A percentile compares a stretch with the other conserved stretches of the same genome.
Conservation (phyloP, 2,888 invertebrate species). For the Tromatobia lineatoria region DNA sequence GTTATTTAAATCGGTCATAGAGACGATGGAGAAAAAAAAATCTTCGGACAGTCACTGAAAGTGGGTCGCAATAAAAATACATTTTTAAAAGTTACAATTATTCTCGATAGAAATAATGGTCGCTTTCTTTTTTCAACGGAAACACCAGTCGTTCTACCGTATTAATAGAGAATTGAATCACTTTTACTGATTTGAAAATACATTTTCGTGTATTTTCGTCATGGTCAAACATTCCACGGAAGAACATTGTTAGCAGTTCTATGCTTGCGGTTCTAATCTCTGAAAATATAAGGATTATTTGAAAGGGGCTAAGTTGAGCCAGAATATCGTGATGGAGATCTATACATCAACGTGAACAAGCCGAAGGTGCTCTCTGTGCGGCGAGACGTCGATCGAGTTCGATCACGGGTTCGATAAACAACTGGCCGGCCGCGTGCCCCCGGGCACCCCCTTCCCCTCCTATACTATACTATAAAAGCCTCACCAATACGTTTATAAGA, state of each 20-base stretch:
- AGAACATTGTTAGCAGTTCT: neutral
- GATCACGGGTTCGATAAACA: slow-evolving; percentile 61
- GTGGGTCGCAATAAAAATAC: slow-evolving; percentile 49
- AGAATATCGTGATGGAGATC: neutral
- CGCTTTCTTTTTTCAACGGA: slow-evolving; percentile 40
- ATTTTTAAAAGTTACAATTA: neutral
- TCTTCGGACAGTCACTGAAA: slow-evolving; percentile 36
- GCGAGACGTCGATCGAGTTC: slow-evolving; percentile 48
- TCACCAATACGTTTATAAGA: slow-evolving; percentile 68
- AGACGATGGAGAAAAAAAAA: slow-evolving; percentile 49
- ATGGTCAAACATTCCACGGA: neutral
- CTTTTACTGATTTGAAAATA: slow-evolving; percentile 19
- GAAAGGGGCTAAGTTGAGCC: neutral
- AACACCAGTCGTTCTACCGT: slow-evolving; percentile 17
- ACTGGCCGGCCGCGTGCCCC: slow-evolving; percentile 40
- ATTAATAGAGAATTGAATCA: slow-evolving; percentile 53
- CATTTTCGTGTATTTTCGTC: slow-evolving; percentile 19
- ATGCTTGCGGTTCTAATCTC: neutral
- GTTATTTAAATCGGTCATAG: slow-evolving; percentile 51
- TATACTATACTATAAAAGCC: slow-evolving; percentile 59
- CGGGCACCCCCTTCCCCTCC: slow-evolving; percentile 59
- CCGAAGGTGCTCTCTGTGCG: slow-evolving; percentile 9
- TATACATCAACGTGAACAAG: neutral
- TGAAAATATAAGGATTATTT: slow-evolving; percentile 23
- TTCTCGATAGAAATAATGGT: slow-evolving; percentile 23